Percentiles rank a stretch among this genome's conserved stretches.
These are phyloP conservation scores for Drosophila miranda DNA, from an alignment of 1,140 invertebrate species.

Conservation along the genomic window DNA sequence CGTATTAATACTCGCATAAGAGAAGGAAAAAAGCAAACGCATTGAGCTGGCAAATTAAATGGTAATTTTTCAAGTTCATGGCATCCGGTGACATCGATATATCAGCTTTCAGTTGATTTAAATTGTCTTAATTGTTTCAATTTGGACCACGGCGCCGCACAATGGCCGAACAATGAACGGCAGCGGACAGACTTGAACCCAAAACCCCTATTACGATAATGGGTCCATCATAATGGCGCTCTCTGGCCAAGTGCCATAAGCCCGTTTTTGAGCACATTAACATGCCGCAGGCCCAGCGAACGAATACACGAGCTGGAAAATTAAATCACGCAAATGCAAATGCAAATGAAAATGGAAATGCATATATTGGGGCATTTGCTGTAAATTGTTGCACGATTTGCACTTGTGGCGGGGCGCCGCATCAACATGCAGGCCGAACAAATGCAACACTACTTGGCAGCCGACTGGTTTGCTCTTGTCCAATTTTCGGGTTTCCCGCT, in stretches of 20 bases:
- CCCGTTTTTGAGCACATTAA: slow-evolving; percentile 35
- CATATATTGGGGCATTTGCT: not conserved
- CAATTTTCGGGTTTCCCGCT: slow-evolving; percentile 12
- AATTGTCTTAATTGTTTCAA: slow-evolving; percentile 70
- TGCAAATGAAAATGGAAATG: not conserved
- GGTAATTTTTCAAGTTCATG: slow-evolving; percentile 69
- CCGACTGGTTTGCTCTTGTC: slow-evolving; percentile 39
- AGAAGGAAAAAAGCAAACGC: slow-evolving; percentile 32
- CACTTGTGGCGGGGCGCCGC: slow-evolving; percentile 7
- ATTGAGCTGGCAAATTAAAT: slow-evolving; percentile 58
- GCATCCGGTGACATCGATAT: slow-evolving; percentile 68
- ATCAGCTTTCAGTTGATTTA: slow-evolving; percentile 77
- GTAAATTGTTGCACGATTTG: slow-evolving; percentile 16
- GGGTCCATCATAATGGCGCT: slow-evolving; percentile 56
- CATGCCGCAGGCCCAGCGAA: slow-evolving; percentile 3
- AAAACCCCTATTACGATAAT: slow-evolving; percentile 66
- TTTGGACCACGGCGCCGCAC: slow-evolving; percentile 26
- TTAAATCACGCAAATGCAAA: slow-evolving; percentile 16
- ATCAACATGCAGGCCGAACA: slow-evolving; percentile 35
- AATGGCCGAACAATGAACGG: slow-evolving; percentile 25
- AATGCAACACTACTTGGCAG: slow-evolving; percentile 66
- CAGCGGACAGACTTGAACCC: slow-evolving; percentile 68
- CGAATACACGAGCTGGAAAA: slow-evolving; percentile 1
- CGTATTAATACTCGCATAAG: slow-evolving; percentile 33
- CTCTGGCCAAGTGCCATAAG: slow-evolving; percentile 44